These are phyloP conservation scores for Onychostruthus taczanowskii DNA, from an alignment of 2,113 vertebrate genomes.

Conservation along the genomic window DNA sequence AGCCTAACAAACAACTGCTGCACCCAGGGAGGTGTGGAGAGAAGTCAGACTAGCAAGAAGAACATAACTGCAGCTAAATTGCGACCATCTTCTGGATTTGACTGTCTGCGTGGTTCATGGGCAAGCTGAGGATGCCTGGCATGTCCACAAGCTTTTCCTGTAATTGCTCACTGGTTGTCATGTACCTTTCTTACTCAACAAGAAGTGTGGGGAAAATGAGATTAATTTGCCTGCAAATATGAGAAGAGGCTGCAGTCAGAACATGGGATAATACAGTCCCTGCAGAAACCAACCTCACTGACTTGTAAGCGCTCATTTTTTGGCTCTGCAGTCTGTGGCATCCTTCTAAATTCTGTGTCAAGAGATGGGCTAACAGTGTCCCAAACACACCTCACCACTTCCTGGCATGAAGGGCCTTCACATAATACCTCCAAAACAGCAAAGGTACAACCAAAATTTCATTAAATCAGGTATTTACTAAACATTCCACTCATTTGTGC, in stretches of 20 bases:
- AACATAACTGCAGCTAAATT: background rate
- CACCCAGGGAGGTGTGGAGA: fast-evolving
- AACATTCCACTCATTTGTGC: background rate
- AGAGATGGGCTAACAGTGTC: background rate
- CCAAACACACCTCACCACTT: background rate
- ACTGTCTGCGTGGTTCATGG: background rate
- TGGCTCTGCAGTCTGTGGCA: background rate
- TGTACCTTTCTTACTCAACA: background rate
- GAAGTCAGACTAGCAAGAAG: background rate
- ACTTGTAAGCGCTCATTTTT: background rate
- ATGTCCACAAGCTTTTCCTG: background rate
- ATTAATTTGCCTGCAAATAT: background rate
- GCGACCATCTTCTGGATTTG: background rate
- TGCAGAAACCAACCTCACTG: background rate
- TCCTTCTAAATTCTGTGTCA: background rate
- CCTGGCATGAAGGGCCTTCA: background rate
- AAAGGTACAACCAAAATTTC: background rate
- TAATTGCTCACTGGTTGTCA: background rate
- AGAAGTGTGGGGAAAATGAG: background rate
- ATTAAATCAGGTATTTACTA: background rate
- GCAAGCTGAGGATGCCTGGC: background rate
- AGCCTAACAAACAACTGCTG: background rate
- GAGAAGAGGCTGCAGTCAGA: background rate
- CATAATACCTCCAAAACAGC: background rate
- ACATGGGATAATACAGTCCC: background rate